phyloP scores from a whole-genome alignment of 2,888 invertebrate species.

The Cryptocephalus moraei region DNA sequence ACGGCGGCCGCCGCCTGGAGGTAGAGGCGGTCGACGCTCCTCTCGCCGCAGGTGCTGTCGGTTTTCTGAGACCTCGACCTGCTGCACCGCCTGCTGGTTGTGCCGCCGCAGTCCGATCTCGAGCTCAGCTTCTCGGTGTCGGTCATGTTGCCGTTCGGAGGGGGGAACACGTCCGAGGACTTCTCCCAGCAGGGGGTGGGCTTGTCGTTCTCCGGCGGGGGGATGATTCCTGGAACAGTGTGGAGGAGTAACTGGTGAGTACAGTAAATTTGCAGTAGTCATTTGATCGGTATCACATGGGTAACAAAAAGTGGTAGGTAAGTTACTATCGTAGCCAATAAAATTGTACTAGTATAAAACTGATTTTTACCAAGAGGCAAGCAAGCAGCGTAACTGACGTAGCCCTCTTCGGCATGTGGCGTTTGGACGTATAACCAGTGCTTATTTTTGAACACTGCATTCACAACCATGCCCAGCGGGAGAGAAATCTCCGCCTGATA shows the following conservation, averaged over 20 bases:
- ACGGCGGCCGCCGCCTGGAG: constrained; percentile 47
- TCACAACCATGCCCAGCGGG: constrained; percentile 75
- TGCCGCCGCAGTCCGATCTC: constrained; percentile 54
- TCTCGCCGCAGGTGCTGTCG: constrained; percentile 50
- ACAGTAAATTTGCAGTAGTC: no score
- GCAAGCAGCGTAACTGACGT: constrained; percentile 66
- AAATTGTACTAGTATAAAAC: no score
- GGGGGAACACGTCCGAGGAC: constrained; percentile 70
- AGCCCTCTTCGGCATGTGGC: constrained; percentile 76
- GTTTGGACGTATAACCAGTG: constrained; percentile 80
- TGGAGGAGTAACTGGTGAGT: not conserved
- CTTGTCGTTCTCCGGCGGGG: constrained; percentile 39
- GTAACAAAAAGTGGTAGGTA: no score
- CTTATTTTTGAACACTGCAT: constrained; percentile 77
- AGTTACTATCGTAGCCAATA: not conserved
- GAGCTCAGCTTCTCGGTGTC: constrained; percentile 61
- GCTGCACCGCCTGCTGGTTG: constrained; percentile 3
- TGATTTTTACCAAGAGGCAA: constrained; percentile 53
- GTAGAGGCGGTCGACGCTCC: constrained; percentile 59
- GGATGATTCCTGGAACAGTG: constrained; percentile 30
- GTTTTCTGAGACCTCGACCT: constrained; percentile 26
- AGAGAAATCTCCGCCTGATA: constrained; percentile 58
- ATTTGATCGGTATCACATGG: no score
- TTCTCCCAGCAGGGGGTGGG: constrained; percentile 71
- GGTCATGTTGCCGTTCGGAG: constrained; percentile 71